Evolutionary conservation across 2,797 vertebrate species (phyloP).

Genomic region (Nasua narica): DNA sequence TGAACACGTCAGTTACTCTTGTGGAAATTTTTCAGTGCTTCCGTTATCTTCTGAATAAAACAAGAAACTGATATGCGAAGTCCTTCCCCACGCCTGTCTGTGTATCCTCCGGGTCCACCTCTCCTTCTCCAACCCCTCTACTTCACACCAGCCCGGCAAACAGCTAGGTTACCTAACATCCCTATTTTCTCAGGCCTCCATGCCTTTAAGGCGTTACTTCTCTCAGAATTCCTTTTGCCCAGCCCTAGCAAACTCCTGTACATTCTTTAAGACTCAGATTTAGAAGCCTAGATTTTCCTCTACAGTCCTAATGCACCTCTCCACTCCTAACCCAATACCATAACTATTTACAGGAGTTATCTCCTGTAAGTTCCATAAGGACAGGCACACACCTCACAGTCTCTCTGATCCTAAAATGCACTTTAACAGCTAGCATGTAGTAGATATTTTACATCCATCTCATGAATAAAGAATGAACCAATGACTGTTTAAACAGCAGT

Average conservation of each 20-base stretch:
- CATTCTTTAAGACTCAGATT: background rate
- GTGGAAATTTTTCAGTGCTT: background rate
- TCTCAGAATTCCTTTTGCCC: conserved; percentile 14
- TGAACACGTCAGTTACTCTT: background rate
- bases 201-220: background rate
- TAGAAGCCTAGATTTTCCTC: background rate
- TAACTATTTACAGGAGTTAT: background rate
- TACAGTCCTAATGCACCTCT: background rate
- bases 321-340: background rate
- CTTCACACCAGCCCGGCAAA: background rate
- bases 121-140: background rate
- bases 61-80: background rate
- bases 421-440: background rate
- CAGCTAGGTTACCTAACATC: background rate
- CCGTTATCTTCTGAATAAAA: conserved; percentile 7
- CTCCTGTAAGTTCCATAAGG: background rate
- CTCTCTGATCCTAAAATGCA: background rate
- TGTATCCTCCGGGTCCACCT: background rate
- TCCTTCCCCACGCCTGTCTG: background rate
- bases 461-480: conserved; percentile 14
- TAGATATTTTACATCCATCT: background rate
- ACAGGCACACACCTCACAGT: background rate
- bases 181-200: background rate
- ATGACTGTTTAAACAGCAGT: background rate
- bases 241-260: background rate